Evolutionary conservation across 2,888 invertebrate species (phyloP), one percentile per base, ranked within the genome.

Genomic region (Ormyrus thymus): DNA sequence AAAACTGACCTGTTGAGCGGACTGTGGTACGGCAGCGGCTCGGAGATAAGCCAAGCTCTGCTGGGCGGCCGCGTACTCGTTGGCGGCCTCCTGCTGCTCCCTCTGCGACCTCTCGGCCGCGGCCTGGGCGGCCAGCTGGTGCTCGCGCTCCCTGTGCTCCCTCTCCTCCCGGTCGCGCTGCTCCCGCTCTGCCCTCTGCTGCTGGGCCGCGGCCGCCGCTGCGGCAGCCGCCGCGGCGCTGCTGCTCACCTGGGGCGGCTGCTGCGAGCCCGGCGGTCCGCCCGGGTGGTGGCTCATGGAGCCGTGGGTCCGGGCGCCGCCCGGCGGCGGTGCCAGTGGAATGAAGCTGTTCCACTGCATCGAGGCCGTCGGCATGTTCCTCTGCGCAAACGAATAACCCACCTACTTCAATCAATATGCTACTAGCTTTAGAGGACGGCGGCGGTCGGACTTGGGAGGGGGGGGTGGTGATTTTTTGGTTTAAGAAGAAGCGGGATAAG

Each of bases 1-100:
- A 66, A 13, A 43, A 73, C 45, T 64, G 15, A 84, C 90, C 89
- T 89, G 89, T 83, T 90, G 90, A 80, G 84, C 77, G 68, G 87
- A 82, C 73, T 87, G 85, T 72, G 87, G 88, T 29, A 86, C 86
- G 6, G 88, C 77, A 0, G 75, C 78, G 6, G 81, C 80, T 6
- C 81, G 13, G 13, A 81, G 80, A 13, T 80, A 81, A 13, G 81
- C 81, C 48, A 81, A 46, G 43, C 76, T 75, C 51, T 79, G 79
- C 72, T 81, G 81, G 11, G 77, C 29, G 29, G 29, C 90, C 80
- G 93, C 90, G 84, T 93, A 93, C 69, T 89, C 89, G 74, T 86
- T 85, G 45, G 87, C 86, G 48, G 87, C 86, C 13, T 84, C 87
- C 78, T 89, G 89, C 80, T 90, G 89, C 71, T 88, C 82, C 68